Evolutionary conservation across 2,797 vertebrate species (phyloP), one percentile per base, ranked within the genome.

Genomic region (Danionella dracula): DNA sequence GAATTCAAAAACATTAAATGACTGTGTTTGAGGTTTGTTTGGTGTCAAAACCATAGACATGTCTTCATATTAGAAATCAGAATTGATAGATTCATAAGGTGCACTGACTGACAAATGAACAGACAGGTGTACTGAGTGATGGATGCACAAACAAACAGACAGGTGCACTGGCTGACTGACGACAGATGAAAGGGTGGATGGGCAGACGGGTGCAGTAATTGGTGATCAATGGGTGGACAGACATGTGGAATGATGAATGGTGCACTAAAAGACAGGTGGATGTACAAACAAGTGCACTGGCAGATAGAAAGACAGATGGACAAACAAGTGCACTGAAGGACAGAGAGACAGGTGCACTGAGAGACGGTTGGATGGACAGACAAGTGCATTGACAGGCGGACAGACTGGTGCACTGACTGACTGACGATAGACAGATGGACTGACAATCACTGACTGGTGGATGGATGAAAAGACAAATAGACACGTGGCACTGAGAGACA

Each of bases 1-100:
- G 58, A 60, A 76, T 78, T 79, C 45, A n/a, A n/a, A 60, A 37
- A 20, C 49, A 48, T 73, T 70, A 58, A 45, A 60, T 20, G 45
- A 48, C 54, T 57, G 72, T 78, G 51, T 41, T 70, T 63, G 40
- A 53, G 49, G 70, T 48, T 8, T 58, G 37, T 3, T 60, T 76
- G 72, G 55, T 12, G 66, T 68, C 48, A 50, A 68, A 61, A 61
- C 55, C 11, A 53, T n/a, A 61, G 29, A 75, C 64, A 16, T 61
- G 4, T 2, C 19, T 48, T 19, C 9, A 27, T 3, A 27, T 27
- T 6, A 27, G 23, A 27, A 6, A 27, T 6, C 3, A 27, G 23
- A 6, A 6, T 27, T 3, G 23, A 27, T 27, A 27, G 6, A 3
- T 27, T 27, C 3, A 6, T 27, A 27, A 27, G 6, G 6, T 27